phyloP scores from a whole-genome alignment of 2,797 vertebrate genomes.

The Momotus momota region DNA sequence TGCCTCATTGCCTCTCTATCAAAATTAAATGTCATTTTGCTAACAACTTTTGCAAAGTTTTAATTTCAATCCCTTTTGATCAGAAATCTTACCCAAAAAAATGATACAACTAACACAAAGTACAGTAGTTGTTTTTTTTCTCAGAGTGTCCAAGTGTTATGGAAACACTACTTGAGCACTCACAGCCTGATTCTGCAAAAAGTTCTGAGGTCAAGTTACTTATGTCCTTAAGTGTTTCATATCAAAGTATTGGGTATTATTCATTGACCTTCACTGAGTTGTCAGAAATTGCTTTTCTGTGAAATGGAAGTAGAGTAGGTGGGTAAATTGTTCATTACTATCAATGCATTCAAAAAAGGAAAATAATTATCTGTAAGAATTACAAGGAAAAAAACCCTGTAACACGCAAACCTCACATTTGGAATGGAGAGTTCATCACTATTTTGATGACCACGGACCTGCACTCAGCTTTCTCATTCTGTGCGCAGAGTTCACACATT shows the following conservation, averaged over 20 bases:
- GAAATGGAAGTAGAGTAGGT: slow-evolving; percentile 16
- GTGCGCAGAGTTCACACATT: slow-evolving; percentile 22
- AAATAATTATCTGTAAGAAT: not conserved
- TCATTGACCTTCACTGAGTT: slow-evolving; percentile 36
- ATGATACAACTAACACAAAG: not conserved
- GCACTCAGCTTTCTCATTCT: slow-evolving; percentile 1
- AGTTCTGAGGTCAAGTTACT: slow-evolving; percentile 42
- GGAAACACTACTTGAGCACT: slow-evolving; percentile 9
- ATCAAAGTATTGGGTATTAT: slow-evolving; percentile 39
- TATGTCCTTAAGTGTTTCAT: slow-evolving; percentile 20
- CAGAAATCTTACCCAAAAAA: not conserved
- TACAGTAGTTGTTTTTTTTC: not conserved
- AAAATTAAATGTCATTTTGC: slow-evolving; percentile 72
- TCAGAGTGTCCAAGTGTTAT: not conserved
- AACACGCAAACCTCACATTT: not conserved
- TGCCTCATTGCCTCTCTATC: slow-evolving; percentile 67
- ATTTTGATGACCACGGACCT: slow-evolving; percentile 10
- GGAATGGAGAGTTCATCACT: not conserved
- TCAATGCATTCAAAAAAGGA: not conserved
- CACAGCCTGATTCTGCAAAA: slow-evolving; percentile 25
- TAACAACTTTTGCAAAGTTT: slow-evolving; percentile 66
- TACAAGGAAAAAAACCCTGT: not conserved
- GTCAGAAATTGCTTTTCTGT: slow-evolving; percentile 47
- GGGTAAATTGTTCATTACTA: slow-evolving; percentile 26
- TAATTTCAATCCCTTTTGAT: slow-evolving; percentile 56